Evolutionary conservation across 64 coral and sea anemone species (phyloP).

Genomic region (Cladopsammia gracilis): DNA sequence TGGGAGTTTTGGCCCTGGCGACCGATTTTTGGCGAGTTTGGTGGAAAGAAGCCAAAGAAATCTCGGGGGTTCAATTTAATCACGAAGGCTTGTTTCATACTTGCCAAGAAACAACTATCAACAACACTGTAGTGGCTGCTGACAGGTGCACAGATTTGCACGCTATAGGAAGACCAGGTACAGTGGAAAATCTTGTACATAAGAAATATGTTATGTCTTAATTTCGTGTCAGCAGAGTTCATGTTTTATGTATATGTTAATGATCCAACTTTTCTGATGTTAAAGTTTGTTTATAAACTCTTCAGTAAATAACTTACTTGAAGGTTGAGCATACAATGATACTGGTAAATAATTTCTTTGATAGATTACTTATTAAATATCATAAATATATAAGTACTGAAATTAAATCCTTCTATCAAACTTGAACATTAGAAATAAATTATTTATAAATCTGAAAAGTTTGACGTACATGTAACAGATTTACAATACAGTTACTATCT

Average conservation of each 20-base stretch:
- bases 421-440: too few species aligned
- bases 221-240: too few species aligned
- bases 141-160: constrained; percentile 56
- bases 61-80: constrained; percentile 34
- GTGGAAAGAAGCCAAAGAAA: constrained; percentile 48
- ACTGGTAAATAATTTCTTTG: not conserved
- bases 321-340: not conserved
- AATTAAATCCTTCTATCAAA: too few species aligned
- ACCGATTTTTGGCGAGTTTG: constrained; percentile 80
- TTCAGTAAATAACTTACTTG: not conserved
- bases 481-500: too few species aligned
- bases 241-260: not conserved
- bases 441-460: too few species aligned
- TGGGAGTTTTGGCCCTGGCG: constrained; percentile 72
- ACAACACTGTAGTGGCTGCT: constrained; percentile 37
- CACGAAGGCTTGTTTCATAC: constrained; percentile 75
- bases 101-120: constrained; percentile 61
- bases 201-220: not conserved
- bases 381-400: too few species aligned
- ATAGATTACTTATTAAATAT: not conserved
- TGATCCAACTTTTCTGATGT: not conserved
- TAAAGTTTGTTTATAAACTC: not conserved
- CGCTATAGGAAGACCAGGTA: constrained; percentile 50
- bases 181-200: not conserved
- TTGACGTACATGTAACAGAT: too few species aligned